Percentiles rank a stretch among this genome's conserved stretches.
These are phyloP conservation scores for Sternarchorhynchus goeldii DNA, from an alignment of 2,797 vertebrate genomes.

Conservation along the genomic window DNA sequence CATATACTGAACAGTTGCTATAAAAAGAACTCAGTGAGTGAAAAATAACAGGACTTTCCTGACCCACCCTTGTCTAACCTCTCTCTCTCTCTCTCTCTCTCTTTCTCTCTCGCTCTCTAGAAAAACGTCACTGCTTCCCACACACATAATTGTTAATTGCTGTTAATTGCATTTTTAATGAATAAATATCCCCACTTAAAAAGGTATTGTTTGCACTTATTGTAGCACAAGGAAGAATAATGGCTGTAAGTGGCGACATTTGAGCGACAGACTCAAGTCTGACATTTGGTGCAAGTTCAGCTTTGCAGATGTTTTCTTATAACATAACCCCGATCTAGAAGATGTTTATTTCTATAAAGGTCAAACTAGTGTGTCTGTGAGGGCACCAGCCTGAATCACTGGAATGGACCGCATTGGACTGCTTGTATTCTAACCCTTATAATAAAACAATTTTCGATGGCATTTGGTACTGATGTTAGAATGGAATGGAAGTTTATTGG, in stretches of 20 bases:
- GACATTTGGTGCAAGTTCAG: neutral
- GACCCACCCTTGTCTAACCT: conserved; percentile 19
- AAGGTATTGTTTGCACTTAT: too few relatives aligned
- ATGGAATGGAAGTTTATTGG: neutral
- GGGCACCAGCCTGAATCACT: neutral
- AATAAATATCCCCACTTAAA: neutral
- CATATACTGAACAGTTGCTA: conserved; percentile 44
- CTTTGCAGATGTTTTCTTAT: neutral
- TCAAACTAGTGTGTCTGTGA: neutral
- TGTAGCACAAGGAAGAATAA: too few relatives aligned
- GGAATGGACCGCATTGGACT: too few relatives aligned
- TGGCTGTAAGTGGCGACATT: neutral
- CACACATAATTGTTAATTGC: neutral
- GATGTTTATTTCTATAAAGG: too few relatives aligned
- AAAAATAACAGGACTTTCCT: conserved; percentile 41
- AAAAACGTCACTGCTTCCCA: conserved; percentile 19
- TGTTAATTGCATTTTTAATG: neutral
- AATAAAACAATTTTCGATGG: neutral
- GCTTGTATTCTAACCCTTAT: too few relatives aligned
- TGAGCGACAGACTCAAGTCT: neutral
- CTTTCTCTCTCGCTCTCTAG: neutral
- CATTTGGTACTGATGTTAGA: neutral
- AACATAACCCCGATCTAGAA: neutral
- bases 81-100: neutral
- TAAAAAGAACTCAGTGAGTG: conserved; percentile 1